Base-by-base conservation (phyloP, 2,888 invertebrate species). In the Leptogaster cylindrica region DNA sequence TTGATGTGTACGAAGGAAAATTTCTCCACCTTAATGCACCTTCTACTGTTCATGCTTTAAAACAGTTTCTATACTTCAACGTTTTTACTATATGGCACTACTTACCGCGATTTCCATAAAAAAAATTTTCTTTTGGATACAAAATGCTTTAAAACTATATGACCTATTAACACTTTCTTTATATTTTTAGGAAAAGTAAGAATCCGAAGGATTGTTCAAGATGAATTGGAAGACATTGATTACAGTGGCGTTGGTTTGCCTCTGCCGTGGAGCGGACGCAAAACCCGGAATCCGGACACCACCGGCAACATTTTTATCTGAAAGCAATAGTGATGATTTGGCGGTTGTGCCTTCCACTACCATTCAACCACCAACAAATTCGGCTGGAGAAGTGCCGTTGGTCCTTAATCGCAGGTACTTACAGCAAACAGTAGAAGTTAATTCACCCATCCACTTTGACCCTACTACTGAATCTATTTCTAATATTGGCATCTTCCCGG, bases 371-470 rank as follows among this genome's bases (percentile, higher is more conserved):
- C 7, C 41, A 10, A 7, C 25, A 52, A 63, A 51, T 18, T 10
- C 36, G 18, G 48, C 48, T 25, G 46, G 31, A 25, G 48, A 50
- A 16, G 8, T 55, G 16, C 65, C 69, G 48, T 31, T 65, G 14
- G 58, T 67, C 23, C 65, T 65, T 41, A 69, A 70, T 66, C 68
- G 69, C 70, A 70, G 70, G 70, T 70, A 70, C 65, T 70, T 70
- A 66, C 33, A 64, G 39, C n/a, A 65, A 39, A 51, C 12, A 10
- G 20, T 41, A 63, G 39, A 61, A 27, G 20, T 39, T 63, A 70
- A 46, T 65, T 14, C 36, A 55, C 20, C 36, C 10, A 31, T 31
- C 31, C 6, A 8, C 20, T 44, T 51, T 27, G 20, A 39, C 7
- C 10, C 7, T 12, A n/a, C 16, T 33, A 2, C 33, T 18, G 52